Evolutionary conservation across 2,888 invertebrate species (phyloP).

Genomic region (Anagyrus pseudococci): DNA sequence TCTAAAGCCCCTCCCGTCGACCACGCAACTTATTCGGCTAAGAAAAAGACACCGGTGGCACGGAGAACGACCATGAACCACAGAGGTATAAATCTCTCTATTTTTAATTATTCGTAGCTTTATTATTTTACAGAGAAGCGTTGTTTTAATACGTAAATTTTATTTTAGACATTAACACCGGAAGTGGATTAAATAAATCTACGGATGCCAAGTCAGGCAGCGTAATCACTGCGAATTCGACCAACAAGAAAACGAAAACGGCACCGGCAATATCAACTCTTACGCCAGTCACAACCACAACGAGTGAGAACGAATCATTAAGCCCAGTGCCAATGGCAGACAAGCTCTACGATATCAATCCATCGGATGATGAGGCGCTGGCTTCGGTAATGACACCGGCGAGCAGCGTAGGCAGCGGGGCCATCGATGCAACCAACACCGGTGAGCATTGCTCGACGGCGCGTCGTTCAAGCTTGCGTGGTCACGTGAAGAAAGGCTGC

Average conservation of each 20-base stretch:
- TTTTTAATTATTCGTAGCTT: too few species aligned
- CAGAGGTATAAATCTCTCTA: constrained; percentile 8
- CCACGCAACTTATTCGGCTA: constrained; percentile 32
- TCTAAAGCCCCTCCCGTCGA: constrained; percentile 29
- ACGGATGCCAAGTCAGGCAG: background rate
- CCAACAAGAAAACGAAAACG: constrained; percentile 15
- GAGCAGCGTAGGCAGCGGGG: background rate
- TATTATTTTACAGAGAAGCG: too few species aligned
- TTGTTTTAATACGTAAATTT: background rate
- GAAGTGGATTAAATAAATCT: constrained; percentile 10
- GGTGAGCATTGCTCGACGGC: constrained; percentile 42
- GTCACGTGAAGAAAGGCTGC: constrained; percentile 67
- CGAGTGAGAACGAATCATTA: constrained; percentile 49
- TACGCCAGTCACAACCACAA: constrained; percentile 48
- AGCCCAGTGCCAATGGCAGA: constrained; percentile 48
- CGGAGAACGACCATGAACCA: constrained; percentile 20
- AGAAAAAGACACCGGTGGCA: constrained; percentile 23
- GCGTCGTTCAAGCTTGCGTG: constrained; percentile 63
- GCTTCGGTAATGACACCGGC: constrained; percentile 4
- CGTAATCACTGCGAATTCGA: background rate
- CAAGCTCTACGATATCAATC: constrained; percentile 21
- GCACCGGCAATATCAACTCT: constrained; percentile 42
- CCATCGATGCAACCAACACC: background rate
- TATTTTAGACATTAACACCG: constrained; percentile 10
- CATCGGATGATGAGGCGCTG: constrained; percentile 54